Evolutionary conservation across 2,113 vertebrate species (phyloP), one percentile per base, ranked within the genome.

Genomic region (Asarcornis scutulata): DNA sequence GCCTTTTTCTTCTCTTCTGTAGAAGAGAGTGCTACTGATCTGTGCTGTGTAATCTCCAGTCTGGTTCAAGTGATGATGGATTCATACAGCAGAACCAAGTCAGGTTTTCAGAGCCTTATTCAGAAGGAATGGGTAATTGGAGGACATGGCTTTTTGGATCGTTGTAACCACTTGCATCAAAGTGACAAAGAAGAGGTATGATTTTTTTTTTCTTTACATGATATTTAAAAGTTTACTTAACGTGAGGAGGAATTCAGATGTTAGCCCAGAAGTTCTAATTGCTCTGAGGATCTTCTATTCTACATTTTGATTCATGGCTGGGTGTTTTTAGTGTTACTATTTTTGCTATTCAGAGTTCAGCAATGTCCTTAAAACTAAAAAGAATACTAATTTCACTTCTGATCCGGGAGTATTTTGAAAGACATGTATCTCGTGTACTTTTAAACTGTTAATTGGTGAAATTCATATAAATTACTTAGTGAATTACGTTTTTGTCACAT

Each of bases 1-100:
- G 12, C 25, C 80, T 93, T 94, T 94, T 82, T 94, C 10, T 91
- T 92, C 8, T 83, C 14, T 22, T 87, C 63, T 93, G 29, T 50
- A 99, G 99, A 99, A 96, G 99, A 99, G 86, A 98, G 87, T 2
- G 98, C 98, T 12, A 98, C 98, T 34, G 99, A 99, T 92, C 95
- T 99, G 83, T 99, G 98, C 97, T 99, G 98, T 93, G 96, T 99
- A 17, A 90, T 99, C 38, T 98, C 98, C 14, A 99, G 98, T 66
- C 97, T 99, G 93, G 98, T 98, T 88, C 99, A 99, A 98, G 97
- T 99, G 83, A 99, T 99, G 98, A 98, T 99, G 97, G 99, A 99
- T 93, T 97, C 98, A 7, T 93, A 98, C 95, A 99, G 96, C 95
- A 98, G 98, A 89, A 99, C 98, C 38, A 97, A 97, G 67, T 71